Evolutionary conservation across 2,797 vertebrate species (phyloP).

Genomic region (Melanotaenia pygmaea): DNA sequence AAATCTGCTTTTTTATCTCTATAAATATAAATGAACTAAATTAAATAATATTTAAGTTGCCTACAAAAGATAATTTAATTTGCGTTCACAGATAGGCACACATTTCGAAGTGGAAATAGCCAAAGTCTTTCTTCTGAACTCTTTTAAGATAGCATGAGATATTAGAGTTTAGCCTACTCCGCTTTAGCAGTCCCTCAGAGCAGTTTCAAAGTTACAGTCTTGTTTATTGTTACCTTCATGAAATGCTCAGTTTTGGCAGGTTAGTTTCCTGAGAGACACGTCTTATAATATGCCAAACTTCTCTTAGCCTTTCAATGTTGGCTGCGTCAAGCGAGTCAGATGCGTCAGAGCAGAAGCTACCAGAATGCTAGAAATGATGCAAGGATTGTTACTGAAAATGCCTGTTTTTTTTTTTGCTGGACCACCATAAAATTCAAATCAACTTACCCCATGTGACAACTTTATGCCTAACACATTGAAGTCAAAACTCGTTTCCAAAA

Average conservation of each 20-base stretch:
- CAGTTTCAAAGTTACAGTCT: neutral
- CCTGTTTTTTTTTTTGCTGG: slow-evolving; percentile 7
- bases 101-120: neutral
- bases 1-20: neutral
- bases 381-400: neutral
- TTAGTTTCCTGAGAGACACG: neutral
- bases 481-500: slow-evolving; percentile 28
- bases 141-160: neutral
- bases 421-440: slow-evolving; percentile 23
- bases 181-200: neutral
- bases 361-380: neutral
- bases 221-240: neutral
- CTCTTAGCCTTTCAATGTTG: neutral
- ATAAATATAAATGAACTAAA: neutral
- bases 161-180: neutral
- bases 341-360: too few relatives aligned
- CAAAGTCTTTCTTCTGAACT: neutral
- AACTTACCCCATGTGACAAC: slow-evolving; percentile 21
- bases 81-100: neutral
- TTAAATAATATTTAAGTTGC: neutral
- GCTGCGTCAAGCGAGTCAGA: neutral
- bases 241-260: slow-evolving; percentile 14
- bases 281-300: neutral
- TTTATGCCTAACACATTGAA: slow-evolving; percentile 39
- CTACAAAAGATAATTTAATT: neutral